phyloP scores from a whole-genome alignment of 2,888 invertebrate genomes.

The Zonitis immaculata region DNA sequence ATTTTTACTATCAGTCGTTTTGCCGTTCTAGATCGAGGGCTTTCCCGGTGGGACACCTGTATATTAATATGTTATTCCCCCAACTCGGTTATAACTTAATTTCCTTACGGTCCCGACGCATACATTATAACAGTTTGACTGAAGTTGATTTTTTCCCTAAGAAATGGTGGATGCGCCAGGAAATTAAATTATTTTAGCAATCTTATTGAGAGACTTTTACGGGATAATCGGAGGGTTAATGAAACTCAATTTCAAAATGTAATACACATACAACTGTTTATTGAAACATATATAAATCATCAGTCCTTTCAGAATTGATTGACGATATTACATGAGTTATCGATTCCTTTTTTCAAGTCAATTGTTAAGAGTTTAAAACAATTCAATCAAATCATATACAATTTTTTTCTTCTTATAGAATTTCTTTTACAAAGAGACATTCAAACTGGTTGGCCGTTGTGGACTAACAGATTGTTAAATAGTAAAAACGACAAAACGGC shows the following conservation, averaged over 20 bases:
- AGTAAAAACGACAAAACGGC: not conserved
- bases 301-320: constrained; percentile 47
- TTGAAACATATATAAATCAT: constrained; percentile 58
- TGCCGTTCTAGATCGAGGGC: too few relatives aligned
- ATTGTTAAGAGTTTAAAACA: constrained; percentile 26
- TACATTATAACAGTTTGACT: too few relatives aligned
- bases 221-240: not conserved
- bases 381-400: constrained; percentile 7
- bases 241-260: constrained; percentile 43
- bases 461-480: not conserved
- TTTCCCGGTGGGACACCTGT: too few relatives aligned
- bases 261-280: constrained; percentile 64
- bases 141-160: too few relatives aligned
- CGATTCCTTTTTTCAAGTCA: constrained; percentile 27
- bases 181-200: not conserved
- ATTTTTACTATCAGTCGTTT: too few relatives aligned
- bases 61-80: too few relatives aligned
- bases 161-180: not conserved
- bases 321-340: constrained; percentile 34
- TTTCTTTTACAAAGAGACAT: not conserved
- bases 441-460: not conserved
- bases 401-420: not conserved
- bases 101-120: too few relatives aligned
- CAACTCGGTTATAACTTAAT: too few relatives aligned
- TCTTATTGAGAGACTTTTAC: too few relatives aligned